Percentiles rank a stretch among this genome's conserved stretches.
These are phyloP conservation scores for Brachyalestes nurse DNA, from an alignment of 2,797 vertebrate species.

Conservation along the genomic window DNA sequence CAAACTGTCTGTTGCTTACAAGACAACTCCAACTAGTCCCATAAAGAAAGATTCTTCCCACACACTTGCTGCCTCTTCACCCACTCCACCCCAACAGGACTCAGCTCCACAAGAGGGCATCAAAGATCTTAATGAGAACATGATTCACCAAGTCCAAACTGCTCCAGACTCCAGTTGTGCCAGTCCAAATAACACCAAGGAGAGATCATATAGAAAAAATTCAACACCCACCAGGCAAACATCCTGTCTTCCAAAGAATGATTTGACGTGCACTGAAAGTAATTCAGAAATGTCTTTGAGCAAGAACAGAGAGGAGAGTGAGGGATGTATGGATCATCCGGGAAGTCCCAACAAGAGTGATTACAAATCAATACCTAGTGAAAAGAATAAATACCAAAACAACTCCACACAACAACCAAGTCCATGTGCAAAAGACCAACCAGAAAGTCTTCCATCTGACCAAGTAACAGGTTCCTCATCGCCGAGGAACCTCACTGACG, in stretches of 20 bases:
- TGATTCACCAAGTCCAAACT: conserved; percentile 14
- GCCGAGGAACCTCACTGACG: conserved; percentile 17
- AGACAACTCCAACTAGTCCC: conserved; percentile 65
- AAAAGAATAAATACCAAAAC: conserved; percentile 36
- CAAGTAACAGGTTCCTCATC: conserved; percentile 44
- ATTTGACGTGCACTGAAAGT: conserved; percentile 42
- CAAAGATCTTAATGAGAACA: conserved; percentile 63
- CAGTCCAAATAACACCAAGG: conserved; percentile 33
- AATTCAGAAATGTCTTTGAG: conserved; percentile 46
- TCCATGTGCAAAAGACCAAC: conserved; percentile 33
- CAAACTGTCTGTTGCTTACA: conserved; percentile 65
- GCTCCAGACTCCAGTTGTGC: conserved; percentile 27
- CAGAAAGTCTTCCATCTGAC: conserved; percentile 24
- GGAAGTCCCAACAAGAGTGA: conserved; percentile 4
- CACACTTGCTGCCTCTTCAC: conserved; percentile 54
- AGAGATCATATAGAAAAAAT: conserved; percentile 10
- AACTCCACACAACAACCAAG: conserved; percentile 33
- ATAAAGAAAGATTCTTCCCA: conserved; percentile 55
- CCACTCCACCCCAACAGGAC: conserved; percentile 60
- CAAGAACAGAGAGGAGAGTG: conserved; percentile 12
- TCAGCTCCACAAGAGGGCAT: conserved; percentile 66
- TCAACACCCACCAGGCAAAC: conserved; percentile 26
- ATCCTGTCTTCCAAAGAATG: conserved; percentile 35
- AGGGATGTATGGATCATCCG: conserved; percentile 9
- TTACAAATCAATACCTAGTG: conserved; percentile 10